phyloP scores from a whole-genome alignment of 2,888 invertebrate genomes.

The Blera fallax region DNA sequence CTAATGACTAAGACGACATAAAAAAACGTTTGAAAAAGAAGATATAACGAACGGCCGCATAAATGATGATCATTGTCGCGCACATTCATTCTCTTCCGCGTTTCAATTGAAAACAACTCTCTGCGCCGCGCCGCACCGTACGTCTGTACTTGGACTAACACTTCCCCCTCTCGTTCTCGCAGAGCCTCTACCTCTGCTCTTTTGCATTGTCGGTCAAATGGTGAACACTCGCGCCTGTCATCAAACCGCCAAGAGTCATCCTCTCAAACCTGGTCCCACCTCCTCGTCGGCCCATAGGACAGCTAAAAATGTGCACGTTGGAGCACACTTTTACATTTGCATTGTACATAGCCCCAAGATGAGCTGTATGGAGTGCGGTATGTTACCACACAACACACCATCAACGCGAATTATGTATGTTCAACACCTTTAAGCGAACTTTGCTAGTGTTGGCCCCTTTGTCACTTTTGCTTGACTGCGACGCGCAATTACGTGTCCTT shows the following conservation, averaged over 20 bases:
- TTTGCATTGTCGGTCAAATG: constrained; percentile 54
- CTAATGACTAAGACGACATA: constrained; percentile 25
- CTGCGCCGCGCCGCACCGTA: neutral
- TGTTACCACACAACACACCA: constrained; percentile 13
- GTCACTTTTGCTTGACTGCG: constrained; percentile 36
- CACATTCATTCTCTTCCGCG: constrained; percentile 66
- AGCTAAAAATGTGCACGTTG: constrained; percentile 20
- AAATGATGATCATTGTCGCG: constrained; percentile 59
- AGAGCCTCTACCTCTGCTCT: neutral
- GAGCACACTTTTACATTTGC: constrained; percentile 33
- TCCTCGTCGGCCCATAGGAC: neutral
- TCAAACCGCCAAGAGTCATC: constrained; percentile 31
- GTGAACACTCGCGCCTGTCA: constrained; percentile 56
- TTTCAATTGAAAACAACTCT: constrained; percentile 62
- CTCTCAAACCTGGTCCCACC: neutral
- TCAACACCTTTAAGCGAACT: constrained; percentile 32
- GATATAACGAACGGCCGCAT: constrained; percentile 32
- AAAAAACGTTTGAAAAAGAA: constrained; percentile 3
- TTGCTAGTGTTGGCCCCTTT: constrained; percentile 31
- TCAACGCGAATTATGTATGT: constrained; percentile 16
- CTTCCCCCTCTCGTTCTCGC: neutral
- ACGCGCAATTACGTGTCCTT: constrained; percentile 46
- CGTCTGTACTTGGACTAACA: constrained; percentile 14
- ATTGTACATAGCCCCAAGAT: neutral
- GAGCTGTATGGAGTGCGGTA: neutral